Percentiles rank a stretch among this genome's conserved stretches.
Conservation (phyloP, 2,113 vertebrate genomes). For the Antechinus stuartii region DNA sequence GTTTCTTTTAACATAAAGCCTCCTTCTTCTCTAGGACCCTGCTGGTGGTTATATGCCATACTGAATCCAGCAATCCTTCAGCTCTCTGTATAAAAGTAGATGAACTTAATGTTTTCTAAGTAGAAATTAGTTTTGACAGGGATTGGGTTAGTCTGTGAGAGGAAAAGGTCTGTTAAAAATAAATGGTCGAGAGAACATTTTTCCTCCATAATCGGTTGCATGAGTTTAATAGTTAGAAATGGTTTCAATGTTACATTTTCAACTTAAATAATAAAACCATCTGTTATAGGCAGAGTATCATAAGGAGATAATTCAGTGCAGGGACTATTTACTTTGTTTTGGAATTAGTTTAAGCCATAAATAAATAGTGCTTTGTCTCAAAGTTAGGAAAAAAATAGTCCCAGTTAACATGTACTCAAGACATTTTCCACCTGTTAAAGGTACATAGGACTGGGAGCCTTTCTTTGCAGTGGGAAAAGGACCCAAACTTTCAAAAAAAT, state of each 20-base stretch:
- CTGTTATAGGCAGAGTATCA: constrained; percentile 66
- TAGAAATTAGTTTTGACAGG: constrained; percentile 55
- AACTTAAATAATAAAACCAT: constrained; percentile 75
- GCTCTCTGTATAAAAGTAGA: constrained; percentile 48
- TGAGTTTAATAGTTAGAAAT: constrained; percentile 70
- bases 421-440: constrained; percentile 82
- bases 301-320: constrained; percentile 64
- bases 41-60: constrained; percentile 29
- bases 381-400: constrained; percentile 74
- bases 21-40: neutral
- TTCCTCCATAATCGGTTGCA: constrained; percentile 62
- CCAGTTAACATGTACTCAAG: constrained; percentile 75
- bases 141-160: constrained; percentile 51
- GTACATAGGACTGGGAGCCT: constrained; percentile 70
- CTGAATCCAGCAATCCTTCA: constrained; percentile 39
- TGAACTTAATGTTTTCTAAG: constrained; percentile 61
- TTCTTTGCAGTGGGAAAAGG: constrained; percentile 80
- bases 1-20: neutral
- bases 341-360: constrained; percentile 78
- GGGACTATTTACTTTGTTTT: constrained; percentile 77
- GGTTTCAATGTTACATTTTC: constrained; percentile 73
- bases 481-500: constrained; percentile 81
- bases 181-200: constrained; percentile 60
- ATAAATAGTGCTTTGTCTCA: constrained; percentile 80
- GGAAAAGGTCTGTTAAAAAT: constrained; percentile 60